phyloP scores from a whole-genome alignment of 2,797 vertebrate genomes.

The Ibycter americanus region DNA sequence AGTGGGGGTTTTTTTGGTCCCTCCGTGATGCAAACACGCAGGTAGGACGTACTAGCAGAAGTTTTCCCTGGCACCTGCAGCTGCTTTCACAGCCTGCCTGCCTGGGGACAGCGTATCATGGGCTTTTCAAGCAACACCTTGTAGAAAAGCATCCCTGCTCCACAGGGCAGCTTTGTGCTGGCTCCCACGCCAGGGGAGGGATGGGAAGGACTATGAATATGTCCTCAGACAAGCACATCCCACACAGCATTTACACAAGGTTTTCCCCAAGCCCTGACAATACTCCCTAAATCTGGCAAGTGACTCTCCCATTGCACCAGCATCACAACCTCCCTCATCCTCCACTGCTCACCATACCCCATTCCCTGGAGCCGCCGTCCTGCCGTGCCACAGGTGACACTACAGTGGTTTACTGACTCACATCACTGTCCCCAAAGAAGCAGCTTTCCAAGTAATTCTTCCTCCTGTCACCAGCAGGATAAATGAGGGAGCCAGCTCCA shows the following conservation, averaged over 20 bases:
- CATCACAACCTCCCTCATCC: neutral
- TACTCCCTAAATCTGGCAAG: neutral
- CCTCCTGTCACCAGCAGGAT: neutral
- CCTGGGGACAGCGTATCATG: fast-evolving
- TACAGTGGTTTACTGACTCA: neutral
- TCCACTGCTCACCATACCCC: fast-evolving
- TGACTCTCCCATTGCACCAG: neutral
- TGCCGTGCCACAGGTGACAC: fast-evolving
- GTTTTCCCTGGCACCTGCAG: neutral
- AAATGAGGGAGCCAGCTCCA: neutral
- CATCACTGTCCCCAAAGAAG: neutral
- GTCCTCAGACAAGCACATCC: neutral
- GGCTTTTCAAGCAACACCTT: neutral
- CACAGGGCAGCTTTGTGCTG: neutral
- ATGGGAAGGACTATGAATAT: fast-evolving
- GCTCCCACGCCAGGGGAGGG: neutral
- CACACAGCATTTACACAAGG: neutral
- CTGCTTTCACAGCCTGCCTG: neutral
- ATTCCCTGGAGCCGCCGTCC: fast-evolving
- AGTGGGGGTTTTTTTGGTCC: fast-evolving
- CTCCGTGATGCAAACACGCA: neutral
- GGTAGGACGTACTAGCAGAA: neutral
- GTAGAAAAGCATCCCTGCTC: neutral
- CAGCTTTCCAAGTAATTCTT: neutral
- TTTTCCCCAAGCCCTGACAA: neutral